Percentiles rank a stretch among this genome's conserved stretches.
Conservation (phyloP, 2,113 vertebrate genomes). For the Neotragus pygmaeus region DNA sequence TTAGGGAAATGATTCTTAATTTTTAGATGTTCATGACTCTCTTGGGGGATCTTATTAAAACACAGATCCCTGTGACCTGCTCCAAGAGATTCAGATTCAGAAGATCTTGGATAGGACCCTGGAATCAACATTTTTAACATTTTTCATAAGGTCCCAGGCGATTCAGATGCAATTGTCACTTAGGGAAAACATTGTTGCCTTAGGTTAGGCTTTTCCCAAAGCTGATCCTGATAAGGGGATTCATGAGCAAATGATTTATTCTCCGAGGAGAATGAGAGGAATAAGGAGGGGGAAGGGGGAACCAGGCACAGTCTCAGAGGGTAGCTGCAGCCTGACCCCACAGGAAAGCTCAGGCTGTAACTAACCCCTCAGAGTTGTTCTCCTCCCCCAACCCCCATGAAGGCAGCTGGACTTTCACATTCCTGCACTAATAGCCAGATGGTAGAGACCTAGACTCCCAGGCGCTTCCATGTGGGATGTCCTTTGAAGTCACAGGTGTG, state of each 20-base stretch:
- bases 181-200: not conserved
- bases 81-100: not conserved
- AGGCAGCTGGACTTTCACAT: slow-evolving; percentile 1
- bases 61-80: not conserved
- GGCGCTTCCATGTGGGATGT: not conserved
- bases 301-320: not conserved
- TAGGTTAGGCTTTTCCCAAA: not conserved
- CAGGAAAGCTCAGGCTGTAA: not conserved
- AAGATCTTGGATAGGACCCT: not conserved
- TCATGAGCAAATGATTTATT: not conserved
- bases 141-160: not conserved
- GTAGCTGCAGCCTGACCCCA: not conserved
- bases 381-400: not conserved
- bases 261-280: not conserved
- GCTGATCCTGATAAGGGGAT: not conserved
- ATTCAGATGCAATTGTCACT: not conserved
- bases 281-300: not conserved
- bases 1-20: not conserved
- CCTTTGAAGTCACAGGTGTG: not conserved
- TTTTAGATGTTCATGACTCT: not conserved
- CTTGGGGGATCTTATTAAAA: not conserved
- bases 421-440: not conserved
- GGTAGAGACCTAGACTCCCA: not conserved
- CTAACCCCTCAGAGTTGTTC: not conserved
- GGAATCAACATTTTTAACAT: slow-evolving; percentile 12